Base-by-base conservation (phyloP, 1,140 invertebrate genomes). In the Propsilocerus akamusi region DNA sequence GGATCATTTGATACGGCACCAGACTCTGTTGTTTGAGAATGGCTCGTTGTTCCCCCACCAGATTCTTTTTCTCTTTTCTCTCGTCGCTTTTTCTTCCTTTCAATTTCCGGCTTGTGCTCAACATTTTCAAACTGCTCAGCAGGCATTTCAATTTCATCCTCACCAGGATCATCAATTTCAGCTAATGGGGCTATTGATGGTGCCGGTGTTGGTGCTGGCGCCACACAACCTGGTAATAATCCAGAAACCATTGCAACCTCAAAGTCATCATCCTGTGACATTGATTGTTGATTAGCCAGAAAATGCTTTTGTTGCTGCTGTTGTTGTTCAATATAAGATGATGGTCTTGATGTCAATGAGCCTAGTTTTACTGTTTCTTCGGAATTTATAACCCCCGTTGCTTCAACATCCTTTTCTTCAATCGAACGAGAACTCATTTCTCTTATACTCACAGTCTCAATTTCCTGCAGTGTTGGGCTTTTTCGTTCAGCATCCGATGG, bases 101-200 rank as follows among this genome's bases (percentile, higher is more conserved):
- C 30, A 4, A 12, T 1, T 20, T 26, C 49, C 12, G 24, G 22
- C 22, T 46, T 41, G 26, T 41, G 11, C 14, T 52, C 20, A 34
- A n/a, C n/a, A n/a, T n/a, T 46, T 5, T 48, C 20, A 57, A 32
- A 6, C 7, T 14, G 22, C 37, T 59, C 58, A 20, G 63, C 59
- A 4, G 61, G 57, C 2, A 57, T 48, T 53, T 65, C 63, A 51
- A 65, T 66, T 52, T 76, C 74, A 46, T 78, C 75, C 52, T 76
- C 74, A n/a, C 73, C 73, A 4, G 73, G 73, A 54, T 75, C 72
- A 55, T 79, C 76, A 49, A 75, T 65, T 52, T 72, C 75, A n/a
- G 76, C 76, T 32, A 79, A 63, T 6, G 77, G 76, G 17, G 76
- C 76, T 53, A 75, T 60, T 0, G 60, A 62, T 2, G 60, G 59